Conservation (phyloP, 2,888 invertebrate genomes). For the Harpagoxenus sublaevis region DNA sequence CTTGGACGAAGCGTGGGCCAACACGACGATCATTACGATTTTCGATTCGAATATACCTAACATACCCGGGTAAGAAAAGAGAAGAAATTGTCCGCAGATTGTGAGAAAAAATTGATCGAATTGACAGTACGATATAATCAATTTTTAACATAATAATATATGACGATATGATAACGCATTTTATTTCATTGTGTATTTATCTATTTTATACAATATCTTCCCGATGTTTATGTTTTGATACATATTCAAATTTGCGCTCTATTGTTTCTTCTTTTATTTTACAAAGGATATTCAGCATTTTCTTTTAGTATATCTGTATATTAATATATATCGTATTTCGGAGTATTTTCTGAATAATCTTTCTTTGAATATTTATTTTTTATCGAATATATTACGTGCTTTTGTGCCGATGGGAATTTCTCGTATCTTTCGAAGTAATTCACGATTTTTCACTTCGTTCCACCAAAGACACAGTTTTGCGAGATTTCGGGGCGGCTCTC, state of each 20-base stretch:
- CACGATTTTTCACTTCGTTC: neutral
- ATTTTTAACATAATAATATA: neutral
- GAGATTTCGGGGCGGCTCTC: conserved; percentile 74
- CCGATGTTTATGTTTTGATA: neutral
- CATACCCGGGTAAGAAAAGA: conserved; percentile 69
- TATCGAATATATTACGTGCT: neutral
- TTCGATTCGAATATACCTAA: conserved; percentile 65
- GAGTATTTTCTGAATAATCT: conserved; percentile 10
- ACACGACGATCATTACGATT: conserved; percentile 68
- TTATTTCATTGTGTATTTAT: neutral
- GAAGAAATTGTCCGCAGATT: neutral
- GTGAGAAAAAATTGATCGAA: neutral
- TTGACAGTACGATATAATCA: neutral
- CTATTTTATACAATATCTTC: neutral
- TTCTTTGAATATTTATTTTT: conserved; percentile 21
- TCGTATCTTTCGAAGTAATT: neutral
- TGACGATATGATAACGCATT: neutral
- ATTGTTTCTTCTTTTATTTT: neutral
- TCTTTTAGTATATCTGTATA: neutral
- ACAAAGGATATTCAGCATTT: neutral
- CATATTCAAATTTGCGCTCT: neutral
- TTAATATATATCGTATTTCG: neutral
- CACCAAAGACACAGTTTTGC: conserved; percentile 75
- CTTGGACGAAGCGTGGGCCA: conserved; percentile 58
- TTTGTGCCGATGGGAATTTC: neutral